These are phyloP conservation scores for Prinia subflava DNA, from an alignment of 2,113 vertebrate species.

Conservation along the genomic window DNA sequence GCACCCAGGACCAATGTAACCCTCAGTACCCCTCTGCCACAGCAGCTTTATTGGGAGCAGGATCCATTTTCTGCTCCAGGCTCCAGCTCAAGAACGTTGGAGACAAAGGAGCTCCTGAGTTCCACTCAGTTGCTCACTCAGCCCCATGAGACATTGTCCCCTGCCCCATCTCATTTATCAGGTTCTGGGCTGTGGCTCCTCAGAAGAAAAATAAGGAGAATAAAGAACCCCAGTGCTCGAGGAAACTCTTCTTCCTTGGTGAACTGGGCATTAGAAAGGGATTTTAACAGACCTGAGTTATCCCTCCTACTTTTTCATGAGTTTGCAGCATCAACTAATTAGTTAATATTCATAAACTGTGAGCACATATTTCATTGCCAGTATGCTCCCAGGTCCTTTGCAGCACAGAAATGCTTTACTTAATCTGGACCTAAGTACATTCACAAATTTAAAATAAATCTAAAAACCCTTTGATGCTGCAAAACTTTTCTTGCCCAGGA, in stretches of 20 bases:
- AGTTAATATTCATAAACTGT: background rate
- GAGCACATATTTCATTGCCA: background rate
- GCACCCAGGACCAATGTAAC: background rate
- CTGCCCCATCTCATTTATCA: background rate
- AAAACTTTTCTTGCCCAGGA: constrained; percentile 47
- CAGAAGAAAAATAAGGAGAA: background rate
- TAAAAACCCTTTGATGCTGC: constrained; percentile 7
- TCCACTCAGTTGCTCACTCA: background rate
- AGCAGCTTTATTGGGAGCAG: background rate
- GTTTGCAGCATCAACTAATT: background rate
- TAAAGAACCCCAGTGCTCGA: background rate
- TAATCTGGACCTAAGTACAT: constrained; percentile 2
- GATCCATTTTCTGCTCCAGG: background rate
- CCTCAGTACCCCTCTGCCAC: background rate
- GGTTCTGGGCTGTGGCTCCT: background rate
- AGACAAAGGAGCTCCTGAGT: background rate
- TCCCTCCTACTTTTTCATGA: background rate
- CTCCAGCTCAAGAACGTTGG: background rate
- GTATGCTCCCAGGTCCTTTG: background rate
- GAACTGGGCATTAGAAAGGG: background rate
- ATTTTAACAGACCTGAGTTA: background rate
- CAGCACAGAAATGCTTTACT: background rate
- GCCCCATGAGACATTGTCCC: background rate
- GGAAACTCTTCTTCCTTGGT: background rate
- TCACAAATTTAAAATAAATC: constrained; percentile 10